A percentile compares a stretch with the other conserved stretches of the same genome.
These are phyloP conservation scores for Emys orbicularis DNA, from an alignment of 2,797 vertebrate genomes.

Conservation along the genomic window DNA sequence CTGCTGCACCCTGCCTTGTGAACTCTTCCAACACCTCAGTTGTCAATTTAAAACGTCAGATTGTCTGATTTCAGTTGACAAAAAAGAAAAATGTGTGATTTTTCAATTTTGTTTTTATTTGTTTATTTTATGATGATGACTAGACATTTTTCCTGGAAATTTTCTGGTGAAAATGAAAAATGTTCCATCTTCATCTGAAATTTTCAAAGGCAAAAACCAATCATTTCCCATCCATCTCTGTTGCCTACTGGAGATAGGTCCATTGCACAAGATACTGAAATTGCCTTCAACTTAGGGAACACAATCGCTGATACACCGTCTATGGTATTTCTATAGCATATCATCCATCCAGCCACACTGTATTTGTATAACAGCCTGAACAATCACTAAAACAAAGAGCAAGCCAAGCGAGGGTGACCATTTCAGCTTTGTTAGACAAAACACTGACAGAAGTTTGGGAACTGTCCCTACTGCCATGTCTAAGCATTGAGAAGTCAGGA, in stretches of 20 bases:
- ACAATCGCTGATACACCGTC: background rate
- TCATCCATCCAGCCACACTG: background rate
- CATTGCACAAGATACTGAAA: background rate
- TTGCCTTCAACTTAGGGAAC: background rate
- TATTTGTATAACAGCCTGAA: background rate
- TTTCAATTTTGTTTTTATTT: background rate
- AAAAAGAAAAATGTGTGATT: too few species aligned
- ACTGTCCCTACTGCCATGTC: background rate
- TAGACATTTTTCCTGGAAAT: background rate
- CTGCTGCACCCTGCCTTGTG: background rate
- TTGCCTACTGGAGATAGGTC: background rate
- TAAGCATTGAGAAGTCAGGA: background rate
- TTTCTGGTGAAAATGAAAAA: background rate
- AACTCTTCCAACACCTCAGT: background rate
- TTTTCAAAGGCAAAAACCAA: background rate
- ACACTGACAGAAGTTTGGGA: background rate
- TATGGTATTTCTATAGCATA: background rate
- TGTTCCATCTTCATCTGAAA: background rate
- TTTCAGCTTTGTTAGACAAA: background rate
- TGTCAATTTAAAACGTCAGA: background rate
- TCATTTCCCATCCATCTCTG: background rate
- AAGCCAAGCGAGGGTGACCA: background rate
- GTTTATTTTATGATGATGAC: background rate
- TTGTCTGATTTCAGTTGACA: background rate
- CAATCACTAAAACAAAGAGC: background rate